Evolutionary conservation across 2,888 invertebrate species (phyloP), one percentile per base, ranked within the genome.

Genomic region (Rhagophthalmus giganteus): DNA sequence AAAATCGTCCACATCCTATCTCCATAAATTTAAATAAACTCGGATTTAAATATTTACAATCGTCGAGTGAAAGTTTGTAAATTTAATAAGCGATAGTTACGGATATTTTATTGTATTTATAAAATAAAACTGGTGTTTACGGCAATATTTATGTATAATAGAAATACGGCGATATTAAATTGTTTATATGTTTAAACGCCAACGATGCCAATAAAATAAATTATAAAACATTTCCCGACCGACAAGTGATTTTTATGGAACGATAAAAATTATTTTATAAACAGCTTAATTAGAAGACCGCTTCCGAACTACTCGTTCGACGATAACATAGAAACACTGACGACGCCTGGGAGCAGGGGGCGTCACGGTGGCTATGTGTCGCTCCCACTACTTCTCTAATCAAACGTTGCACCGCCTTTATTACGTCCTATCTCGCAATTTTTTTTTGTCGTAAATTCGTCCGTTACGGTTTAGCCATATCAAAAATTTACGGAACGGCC

Each of bases 261-360:
- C 46, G 41, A 47, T 53, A 47, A 53, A 52, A 53, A 53, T 24
- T 52, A 41, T 49, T 47, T 53, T 42, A 48, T 53, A 53, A 53
- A 53, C 53, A 53, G 32, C 38, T 48, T 46, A 25, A 28, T 39
- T 28, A 38, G 32, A 15, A 48, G 38, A 40, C 49, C 40, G 39
- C 34, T 40, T 20, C 34, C 31, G 44, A 54, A 49, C 54, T 54
- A 41, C 39, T 39, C 30, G 20, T 24, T 34, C 45, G 9, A 30
- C 45, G 30, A 30, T 33, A 28, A 35, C 38, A 49, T 45, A 34
- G 42, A 49, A 54, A 45, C 48, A 39, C 46, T 34, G 45, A 44
- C 45, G 31, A 39, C n/a, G 20, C 16, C 15, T 20, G 24, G 15
- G 38, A 39, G 34, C 34, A 31, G 48, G 32, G 49, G 54, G 54